Conservation (phyloP, 2,113 vertebrate genomes). For the Kryptolebias marmoratus region DNA sequence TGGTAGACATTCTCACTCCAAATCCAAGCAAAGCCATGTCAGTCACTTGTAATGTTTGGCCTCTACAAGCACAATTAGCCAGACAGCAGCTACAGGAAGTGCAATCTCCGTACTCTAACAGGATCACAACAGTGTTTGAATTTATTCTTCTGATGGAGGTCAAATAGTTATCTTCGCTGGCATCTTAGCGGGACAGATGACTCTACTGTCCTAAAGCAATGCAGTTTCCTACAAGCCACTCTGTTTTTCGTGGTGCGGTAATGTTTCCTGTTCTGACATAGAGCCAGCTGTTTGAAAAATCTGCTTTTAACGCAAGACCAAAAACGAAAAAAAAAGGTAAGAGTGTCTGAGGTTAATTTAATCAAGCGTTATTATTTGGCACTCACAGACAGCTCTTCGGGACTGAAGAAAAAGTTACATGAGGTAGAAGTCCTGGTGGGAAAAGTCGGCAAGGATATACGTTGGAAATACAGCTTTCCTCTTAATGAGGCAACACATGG, state of each 20-base stretch:
- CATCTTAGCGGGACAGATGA: neutral
- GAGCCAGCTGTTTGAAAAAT: too few species aligned
- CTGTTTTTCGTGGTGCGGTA: too few species aligned
- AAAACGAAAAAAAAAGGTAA: neutral
- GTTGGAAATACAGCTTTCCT: neutral
- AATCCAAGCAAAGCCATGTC: too few species aligned
- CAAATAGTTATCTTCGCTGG: neutral
- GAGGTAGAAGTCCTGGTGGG: neutral
- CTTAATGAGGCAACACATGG: neutral
- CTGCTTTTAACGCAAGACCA: too few species aligned
- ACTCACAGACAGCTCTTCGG: neutral
- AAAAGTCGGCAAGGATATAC: neutral
- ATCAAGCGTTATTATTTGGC: neutral
- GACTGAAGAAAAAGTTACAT: neutral
- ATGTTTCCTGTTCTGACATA: too few species aligned
- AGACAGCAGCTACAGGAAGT: too few species aligned
- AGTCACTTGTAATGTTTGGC: too few species aligned
- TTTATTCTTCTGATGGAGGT: neutral
- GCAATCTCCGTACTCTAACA: too few species aligned
- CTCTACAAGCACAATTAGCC: too few species aligned
- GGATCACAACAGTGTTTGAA: neutral
- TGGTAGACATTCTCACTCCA: too few species aligned
- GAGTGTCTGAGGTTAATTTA: neutral
- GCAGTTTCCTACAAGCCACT: neutral
- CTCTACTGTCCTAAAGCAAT: neutral